Evolutionary conservation across 2,797 vertebrate genomes (phyloP).

Genomic region (Scomberomorus guttatus): DNA sequence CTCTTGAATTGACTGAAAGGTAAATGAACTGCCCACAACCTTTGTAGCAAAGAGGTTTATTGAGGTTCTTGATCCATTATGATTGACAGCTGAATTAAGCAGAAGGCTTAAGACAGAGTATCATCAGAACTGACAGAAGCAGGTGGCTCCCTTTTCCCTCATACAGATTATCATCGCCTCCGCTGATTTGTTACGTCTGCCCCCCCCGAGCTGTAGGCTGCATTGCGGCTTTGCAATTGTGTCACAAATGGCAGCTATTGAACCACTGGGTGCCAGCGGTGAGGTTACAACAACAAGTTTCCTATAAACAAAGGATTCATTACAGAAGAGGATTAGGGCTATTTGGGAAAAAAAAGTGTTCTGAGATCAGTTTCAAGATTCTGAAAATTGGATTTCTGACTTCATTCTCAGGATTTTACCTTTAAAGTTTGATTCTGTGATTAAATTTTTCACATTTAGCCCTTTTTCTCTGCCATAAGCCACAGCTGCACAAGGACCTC

Average conservation of each 20-base stretch:
- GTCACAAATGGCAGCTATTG: not conserved
- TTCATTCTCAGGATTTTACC: conserved; percentile 37
- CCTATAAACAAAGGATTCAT: not conserved
- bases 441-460: not conserved
- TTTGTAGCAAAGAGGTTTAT: not conserved
- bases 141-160: not conserved
- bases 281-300: not conserved
- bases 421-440: conserved; percentile 6
- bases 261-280: not conserved
- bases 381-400: not conserved
- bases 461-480: not conserved
- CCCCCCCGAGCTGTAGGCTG: not conserved
- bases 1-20: not conserved
- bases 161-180: not conserved
- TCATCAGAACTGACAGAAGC: not conserved
- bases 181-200: not conserved
- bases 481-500: not conserved
- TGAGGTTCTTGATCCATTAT: not conserved
- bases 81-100: not conserved
- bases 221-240: not conserved
- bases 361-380: not conserved
- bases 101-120: not conserved
- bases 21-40: not conserved
- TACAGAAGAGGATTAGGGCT: not conserved
- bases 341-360: not conserved